Base-by-base conservation (phyloP, 37 sponge, comb jelly and placozoan species). In the Lycopodina hypogea region DNA sequence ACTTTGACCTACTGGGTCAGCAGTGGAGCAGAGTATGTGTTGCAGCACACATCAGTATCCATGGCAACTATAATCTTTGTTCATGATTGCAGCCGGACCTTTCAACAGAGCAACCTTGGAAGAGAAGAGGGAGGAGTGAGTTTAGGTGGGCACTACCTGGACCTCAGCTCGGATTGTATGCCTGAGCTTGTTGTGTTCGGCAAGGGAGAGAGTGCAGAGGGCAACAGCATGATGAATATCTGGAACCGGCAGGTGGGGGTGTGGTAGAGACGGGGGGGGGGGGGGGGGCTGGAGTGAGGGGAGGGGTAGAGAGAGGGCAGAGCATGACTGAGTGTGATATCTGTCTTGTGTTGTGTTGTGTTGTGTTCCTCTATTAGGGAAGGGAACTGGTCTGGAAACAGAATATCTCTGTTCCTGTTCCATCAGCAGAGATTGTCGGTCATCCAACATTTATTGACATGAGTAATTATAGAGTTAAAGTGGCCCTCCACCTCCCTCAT, bases 91-190 rank as follows among this genome's bases (percentile, higher is more conserved):
- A 68, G 56, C 56, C 24, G 39, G 33, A 41, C 68, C 22, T 67
- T 79, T 79, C 14, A 29, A 30, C 6, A 1, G 22, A 50, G 48
- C 19, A 6, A 15, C 30, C 67, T 66, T n/a, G n/a, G n/a, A 21
- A 66, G 17, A 26, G 37, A 26, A 7, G 38, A 8, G 7, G 38
- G 21, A 35, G 8, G 37, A 21, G 24, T 41, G 3, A 4, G 38
- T 68, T 42, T 15, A 1, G 24, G 37, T 37, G 32, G 67, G 40
- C 38, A 80, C 50, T 77, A 36, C 75, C 70, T 87, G 56, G 87
- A 87, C 38, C 69, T 87, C 32, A 77, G 55, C 50, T 77, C 76
- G 12, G 82, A 81, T 58, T 80, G 81, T 28, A 56, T 87, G 4
- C 68, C 78, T 22, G 78, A 78, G 37, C 32, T 67, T 4, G 14